Percentiles rank a stretch among this genome's conserved stretches.
Conservation (phyloP, 1,140 invertebrate genomes). For the Rhopalosiphum padi region DNA sequence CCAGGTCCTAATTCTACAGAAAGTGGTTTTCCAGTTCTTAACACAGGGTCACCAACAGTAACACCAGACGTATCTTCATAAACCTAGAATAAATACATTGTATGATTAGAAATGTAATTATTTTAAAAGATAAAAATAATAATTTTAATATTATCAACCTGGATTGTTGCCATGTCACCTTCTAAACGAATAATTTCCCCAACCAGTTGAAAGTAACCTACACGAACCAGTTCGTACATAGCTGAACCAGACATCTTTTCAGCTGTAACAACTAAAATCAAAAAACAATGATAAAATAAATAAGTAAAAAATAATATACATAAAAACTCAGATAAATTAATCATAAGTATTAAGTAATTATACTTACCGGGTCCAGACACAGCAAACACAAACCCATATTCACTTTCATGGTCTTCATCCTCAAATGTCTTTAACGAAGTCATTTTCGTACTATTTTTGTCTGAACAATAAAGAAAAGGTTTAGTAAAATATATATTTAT, state of each 20-base stretch:
- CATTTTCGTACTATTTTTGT: slow-evolving; percentile 58
- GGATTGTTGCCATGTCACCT: slow-evolving; percentile 99
- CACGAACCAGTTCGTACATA: slow-evolving; percentile 99
- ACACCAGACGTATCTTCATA: slow-evolving; percentile 99
- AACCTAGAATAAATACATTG: slow-evolving; percentile 70
- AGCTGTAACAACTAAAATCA: slow-evolving; percentile 90
- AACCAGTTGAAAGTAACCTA: slow-evolving; percentile 96
- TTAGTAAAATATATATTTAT: background rate
- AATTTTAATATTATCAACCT: slow-evolving; percentile 68
- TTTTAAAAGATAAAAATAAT: background rate
- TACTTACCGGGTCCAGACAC: slow-evolving; percentile 95
- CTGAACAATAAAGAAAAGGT: background rate
- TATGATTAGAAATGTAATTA: background rate
- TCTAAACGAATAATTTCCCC: slow-evolving; percentile 99
- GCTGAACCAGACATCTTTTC: slow-evolving; percentile 99
- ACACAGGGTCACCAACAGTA: slow-evolving; percentile 98
- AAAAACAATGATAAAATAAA: slow-evolving; percentile 50
- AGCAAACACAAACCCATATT: slow-evolving; percentile 94
- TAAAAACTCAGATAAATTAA: background rate
- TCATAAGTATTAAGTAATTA: background rate
- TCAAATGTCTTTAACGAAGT: slow-evolving; percentile 70
- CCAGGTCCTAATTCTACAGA: slow-evolving; percentile 99
- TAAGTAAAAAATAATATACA: background rate
- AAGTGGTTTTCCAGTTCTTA: slow-evolving; percentile 96
- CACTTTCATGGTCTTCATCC: slow-evolving; percentile 86